These are phyloP conservation scores for Perithous albicinctus DNA, from an alignment of 2,888 invertebrate species.

Conservation along the genomic window DNA sequence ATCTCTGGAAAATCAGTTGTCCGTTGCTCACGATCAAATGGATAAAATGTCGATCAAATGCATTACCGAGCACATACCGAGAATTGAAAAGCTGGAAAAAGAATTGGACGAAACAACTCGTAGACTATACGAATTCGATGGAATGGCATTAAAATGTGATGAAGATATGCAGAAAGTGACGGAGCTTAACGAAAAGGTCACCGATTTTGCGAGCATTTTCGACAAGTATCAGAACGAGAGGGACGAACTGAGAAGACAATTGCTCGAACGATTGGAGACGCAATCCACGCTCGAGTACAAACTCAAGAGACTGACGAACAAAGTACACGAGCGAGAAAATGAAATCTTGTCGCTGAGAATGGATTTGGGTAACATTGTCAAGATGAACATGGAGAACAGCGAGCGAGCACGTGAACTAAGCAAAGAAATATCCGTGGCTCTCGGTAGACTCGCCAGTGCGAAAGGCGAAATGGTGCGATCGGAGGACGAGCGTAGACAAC, in stretches of 20 bases:
- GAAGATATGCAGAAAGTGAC: slow-evolving; percentile 66
- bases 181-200: slow-evolving; percentile 71
- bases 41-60: slow-evolving; percentile 68
- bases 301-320: slow-evolving; percentile 69
- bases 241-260: slow-evolving; percentile 66
- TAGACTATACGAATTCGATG: slow-evolving; percentile 65
- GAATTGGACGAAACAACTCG: slow-evolving; percentile 69
- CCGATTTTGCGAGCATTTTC: slow-evolving; percentile 71
- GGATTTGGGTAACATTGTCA: slow-evolving; percentile 66
- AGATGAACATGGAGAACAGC: slow-evolving; percentile 71
- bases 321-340: slow-evolving; percentile 72
- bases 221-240: slow-evolving; percentile 70
- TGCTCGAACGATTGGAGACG: slow-evolving; percentile 68
- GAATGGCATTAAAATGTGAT: slow-evolving; percentile 63
- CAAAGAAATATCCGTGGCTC: slow-evolving; percentile 69
- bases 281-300: slow-evolving; percentile 73
- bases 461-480: slow-evolving; percentile 71
- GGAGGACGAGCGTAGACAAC: slow-evolving; percentile 71
- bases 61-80: slow-evolving; percentile 71
- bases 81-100: slow-evolving; percentile 72
- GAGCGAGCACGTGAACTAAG: slow-evolving; percentile 71
- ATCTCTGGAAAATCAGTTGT: slow-evolving; percentile 72
- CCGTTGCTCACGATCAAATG: slow-evolving; percentile 67
- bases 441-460: slow-evolving; percentile 67
- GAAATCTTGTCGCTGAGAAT: slow-evolving; percentile 70